Percentiles rank a stretch among this genome's conserved stretches.
Conservation (phyloP, 1,140 invertebrate species). For the Parasteatoda tepidariorum region DNA sequence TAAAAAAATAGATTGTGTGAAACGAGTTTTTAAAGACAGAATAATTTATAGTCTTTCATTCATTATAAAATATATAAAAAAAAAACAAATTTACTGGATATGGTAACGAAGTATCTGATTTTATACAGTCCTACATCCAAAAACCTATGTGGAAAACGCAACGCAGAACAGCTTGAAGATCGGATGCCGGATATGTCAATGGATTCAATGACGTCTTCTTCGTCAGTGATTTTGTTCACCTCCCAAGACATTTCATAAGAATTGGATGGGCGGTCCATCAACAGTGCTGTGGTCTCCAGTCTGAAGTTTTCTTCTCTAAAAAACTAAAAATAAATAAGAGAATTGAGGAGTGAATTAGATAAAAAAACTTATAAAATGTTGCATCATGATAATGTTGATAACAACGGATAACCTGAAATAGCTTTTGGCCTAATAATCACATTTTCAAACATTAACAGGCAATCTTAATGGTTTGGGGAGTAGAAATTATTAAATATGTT, state of each 20-base stretch:
- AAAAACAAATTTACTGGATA: not conserved
- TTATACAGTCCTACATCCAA: conserved; percentile 37
- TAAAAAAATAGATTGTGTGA: too few species aligned
- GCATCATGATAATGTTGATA: too few species aligned
- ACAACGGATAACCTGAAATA: too few species aligned
- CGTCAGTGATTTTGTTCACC: conserved; percentile 7
- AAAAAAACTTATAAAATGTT: not conserved
- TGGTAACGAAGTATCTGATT: conserved; percentile 10
- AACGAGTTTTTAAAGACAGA: too few species aligned
- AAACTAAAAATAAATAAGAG: conserved; percentile 13
- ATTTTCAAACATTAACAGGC: too few species aligned
- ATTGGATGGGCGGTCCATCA: not conserved
- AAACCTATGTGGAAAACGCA: conserved; percentile 13
- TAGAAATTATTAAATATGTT: too few species aligned
- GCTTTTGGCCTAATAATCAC: too few species aligned
- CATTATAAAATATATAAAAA: not conserved
- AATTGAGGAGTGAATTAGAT: not conserved
- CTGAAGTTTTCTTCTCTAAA: conserved; percentile 30
- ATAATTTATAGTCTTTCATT: too few species aligned
- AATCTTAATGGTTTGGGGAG: too few species aligned
- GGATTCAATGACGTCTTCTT: not conserved
- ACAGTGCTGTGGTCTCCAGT: conserved; percentile 33
- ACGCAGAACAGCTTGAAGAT: conserved; percentile 24
- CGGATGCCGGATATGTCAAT: conserved; percentile 6
- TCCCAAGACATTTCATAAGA: conserved; percentile 30